A percentile compares a stretch with the other conserved stretches of the same genome.
Evolutionary conservation across 2,797 vertebrate genomes (phyloP).

Genomic region (Mormyrus proboscirostris): DNA sequence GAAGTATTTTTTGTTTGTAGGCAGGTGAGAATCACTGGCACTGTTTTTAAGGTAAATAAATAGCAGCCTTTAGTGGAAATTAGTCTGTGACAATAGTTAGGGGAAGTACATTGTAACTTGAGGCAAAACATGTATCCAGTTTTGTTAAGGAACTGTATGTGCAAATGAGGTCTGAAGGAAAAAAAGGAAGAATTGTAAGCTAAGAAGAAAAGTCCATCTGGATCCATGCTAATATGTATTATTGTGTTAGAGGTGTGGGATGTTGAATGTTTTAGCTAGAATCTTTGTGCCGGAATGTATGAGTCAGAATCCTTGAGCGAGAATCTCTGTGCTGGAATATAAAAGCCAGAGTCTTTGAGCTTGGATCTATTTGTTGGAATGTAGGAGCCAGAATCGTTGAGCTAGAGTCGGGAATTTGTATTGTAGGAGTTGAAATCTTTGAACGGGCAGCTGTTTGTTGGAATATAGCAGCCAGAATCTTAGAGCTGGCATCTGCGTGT

Average conservation of each 20-base stretch:
- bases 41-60: background rate
- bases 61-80: background rate
- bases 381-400: background rate
- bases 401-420: background rate
- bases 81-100: background rate
- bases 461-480: background rate
- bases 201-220: background rate
- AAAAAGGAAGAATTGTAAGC: conserved; percentile 5
- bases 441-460: background rate
- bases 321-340: conserved; percentile 1
- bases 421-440: background rate
- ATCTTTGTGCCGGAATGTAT: background rate
- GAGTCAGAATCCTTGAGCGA: background rate
- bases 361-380: background rate
- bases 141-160: background rate
- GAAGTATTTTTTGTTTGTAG: background rate
- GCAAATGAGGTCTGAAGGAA: background rate
- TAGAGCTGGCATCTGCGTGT: background rate
- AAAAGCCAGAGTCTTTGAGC: conserved; percentile 1
- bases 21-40: background rate
- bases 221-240: background rate
- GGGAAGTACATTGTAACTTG: background rate
- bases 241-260: background rate
- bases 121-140: background rate
- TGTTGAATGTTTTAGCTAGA: conserved; percentile 6